Conservation (phyloP, 2,888 invertebrate species). For the Frankliniella intonsa region DNA sequence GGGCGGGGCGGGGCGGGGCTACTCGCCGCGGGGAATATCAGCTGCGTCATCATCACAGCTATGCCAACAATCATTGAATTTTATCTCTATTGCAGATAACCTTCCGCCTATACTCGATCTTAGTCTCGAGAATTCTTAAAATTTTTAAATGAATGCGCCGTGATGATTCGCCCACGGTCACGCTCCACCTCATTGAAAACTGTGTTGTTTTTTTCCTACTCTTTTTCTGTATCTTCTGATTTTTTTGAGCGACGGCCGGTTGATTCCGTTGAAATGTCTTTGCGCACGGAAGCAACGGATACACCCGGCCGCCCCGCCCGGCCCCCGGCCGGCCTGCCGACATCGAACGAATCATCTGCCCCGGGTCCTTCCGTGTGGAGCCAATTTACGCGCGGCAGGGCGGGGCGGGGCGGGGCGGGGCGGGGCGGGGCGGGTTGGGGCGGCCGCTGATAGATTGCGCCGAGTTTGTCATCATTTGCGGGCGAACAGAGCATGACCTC, state of each 20-base stretch:
- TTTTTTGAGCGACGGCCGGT: neutral
- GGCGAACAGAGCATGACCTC: neutral
- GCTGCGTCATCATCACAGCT: too few relatives aligned
- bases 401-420: neutral
- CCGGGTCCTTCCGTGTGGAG: constrained; percentile 1
- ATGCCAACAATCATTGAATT: too few relatives aligned
- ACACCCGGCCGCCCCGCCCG: neutral
- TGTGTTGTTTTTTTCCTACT: neutral
- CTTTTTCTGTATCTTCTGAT: neutral
- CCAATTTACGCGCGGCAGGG: neutral
- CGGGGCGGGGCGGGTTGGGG: neutral
- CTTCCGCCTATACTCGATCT: too few relatives aligned
- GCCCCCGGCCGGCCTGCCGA: too few relatives aligned
- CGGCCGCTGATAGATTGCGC: neutral
- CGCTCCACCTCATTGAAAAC: neutral
- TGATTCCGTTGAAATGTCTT: neutral
- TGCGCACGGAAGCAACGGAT: neutral
- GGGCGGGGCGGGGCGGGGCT: neutral
- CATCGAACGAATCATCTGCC: too few relatives aligned
- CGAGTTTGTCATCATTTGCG: constrained; percentile 13
- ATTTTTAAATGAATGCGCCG: neutral
- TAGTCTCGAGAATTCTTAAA: too few relatives aligned
- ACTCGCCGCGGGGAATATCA: too few relatives aligned
- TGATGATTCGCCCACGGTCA: too few relatives aligned
- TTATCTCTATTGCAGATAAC: too few relatives aligned